phyloP scores from a whole-genome alignment of 2,113 vertebrate species.

The Eptesicus fuscus region DNA sequence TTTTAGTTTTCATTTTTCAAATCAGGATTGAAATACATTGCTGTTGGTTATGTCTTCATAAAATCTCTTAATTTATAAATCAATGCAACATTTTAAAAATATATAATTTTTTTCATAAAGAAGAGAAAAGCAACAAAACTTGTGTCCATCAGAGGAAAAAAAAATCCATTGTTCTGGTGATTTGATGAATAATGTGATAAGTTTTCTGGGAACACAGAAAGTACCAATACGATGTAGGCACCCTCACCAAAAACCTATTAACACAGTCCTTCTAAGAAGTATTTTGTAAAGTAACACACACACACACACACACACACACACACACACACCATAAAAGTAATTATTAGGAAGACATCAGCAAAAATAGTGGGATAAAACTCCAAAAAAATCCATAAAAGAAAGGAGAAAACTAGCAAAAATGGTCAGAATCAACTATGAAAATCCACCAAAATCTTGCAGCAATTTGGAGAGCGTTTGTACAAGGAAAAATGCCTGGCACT shows the following conservation, averaged over 20 bases:
- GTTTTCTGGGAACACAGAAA: background rate
- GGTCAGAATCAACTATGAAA: background rate
- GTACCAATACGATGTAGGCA: background rate
- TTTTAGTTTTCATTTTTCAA: background rate
- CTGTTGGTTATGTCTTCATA: background rate
- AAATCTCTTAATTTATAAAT: background rate
- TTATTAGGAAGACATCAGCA: background rate
- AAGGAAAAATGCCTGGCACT: background rate
- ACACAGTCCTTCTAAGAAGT: background rate
- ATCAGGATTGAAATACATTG: background rate
- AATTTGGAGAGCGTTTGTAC: background rate
- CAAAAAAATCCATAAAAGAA: background rate
- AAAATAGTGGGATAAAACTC: background rate
- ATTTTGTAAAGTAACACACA: background rate
- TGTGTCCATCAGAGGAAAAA: background rate
- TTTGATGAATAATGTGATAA: background rate
- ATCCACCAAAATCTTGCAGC: background rate
- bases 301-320: too few relatives aligned
- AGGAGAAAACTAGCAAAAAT: background rate
- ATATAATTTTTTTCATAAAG: background rate
- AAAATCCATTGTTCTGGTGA: background rate
- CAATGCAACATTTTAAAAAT: background rate
- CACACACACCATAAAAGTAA: too few relatives aligned
- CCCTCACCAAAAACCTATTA: background rate
- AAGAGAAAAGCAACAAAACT: background rate